Conservation (phyloP, 2,797 vertebrate species). For the Apogon hyalosoma region DNA sequence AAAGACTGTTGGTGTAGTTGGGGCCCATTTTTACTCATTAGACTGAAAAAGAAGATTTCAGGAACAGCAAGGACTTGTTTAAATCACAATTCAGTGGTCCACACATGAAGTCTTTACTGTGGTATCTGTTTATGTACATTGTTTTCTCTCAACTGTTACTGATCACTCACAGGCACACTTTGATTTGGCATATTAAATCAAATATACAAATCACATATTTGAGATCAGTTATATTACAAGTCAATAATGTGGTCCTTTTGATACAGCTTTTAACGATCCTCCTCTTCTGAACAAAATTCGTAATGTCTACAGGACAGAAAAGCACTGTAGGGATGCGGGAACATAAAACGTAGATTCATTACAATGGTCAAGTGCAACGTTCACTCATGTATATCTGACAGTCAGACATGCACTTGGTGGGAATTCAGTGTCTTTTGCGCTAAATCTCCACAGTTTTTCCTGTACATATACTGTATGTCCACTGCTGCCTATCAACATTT, state of each 20-base stretch:
- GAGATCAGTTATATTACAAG: neutral
- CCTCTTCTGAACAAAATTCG: no score
- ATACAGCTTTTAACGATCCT: conserved; percentile 8
- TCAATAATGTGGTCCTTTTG: conserved; percentile 37
- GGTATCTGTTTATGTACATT: conserved; percentile 21
- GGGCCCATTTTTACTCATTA: conserved; percentile 3
- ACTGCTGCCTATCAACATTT: neutral
- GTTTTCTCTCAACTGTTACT: conserved; percentile 4
- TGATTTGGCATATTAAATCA: conserved; percentile 24
- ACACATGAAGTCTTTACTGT: conserved; percentile 18
- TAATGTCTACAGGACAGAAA: neutral
- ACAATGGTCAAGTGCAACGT: conserved; percentile 10
- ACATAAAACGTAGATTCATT: conserved; percentile 1
- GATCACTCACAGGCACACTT: neutral
- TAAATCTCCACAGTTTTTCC: neutral
- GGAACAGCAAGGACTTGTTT: neutral
- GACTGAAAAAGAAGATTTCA: neutral
- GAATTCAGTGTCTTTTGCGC: conserved; percentile 17
- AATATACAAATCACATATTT: conserved; percentile 14
- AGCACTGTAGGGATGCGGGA: conserved; percentile 1
- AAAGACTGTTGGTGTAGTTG: conserved; percentile 67
- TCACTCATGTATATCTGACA: neutral
- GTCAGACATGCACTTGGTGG: neutral
- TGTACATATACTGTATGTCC: conserved; percentile 1
- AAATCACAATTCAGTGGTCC: neutral